These are phyloP conservation scores for Siphonodentalium dalli DNA, from an alignment of 2,888 invertebrate genomes.

Conservation along the genomic window DNA sequence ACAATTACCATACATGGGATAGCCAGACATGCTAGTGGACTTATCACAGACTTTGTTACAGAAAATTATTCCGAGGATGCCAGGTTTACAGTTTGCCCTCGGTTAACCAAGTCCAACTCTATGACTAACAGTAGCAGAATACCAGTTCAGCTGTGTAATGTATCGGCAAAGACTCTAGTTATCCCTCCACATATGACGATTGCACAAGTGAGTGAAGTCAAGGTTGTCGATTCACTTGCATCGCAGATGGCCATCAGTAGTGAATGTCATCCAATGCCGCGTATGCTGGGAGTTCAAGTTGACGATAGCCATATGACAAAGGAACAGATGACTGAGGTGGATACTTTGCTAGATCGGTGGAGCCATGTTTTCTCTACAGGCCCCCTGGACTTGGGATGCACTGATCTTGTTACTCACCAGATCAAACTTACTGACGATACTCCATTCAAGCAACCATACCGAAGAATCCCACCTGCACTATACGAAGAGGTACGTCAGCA, in stretches of 20 bases:
- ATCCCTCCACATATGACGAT: neutral
- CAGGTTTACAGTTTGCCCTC: neutral
- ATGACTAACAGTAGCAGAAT: neutral
- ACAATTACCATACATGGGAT: too few relatives aligned
- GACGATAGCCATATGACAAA: too few relatives aligned
- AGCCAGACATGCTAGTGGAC: too few relatives aligned
- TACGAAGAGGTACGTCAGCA: conserved; percentile 9
- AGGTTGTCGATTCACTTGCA: neutral
- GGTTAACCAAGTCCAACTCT: neutral
- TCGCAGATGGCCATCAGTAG: neutral
- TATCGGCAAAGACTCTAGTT: neutral
- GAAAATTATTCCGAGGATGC: too few relatives aligned
- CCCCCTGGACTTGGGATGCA: conserved; percentile 1
- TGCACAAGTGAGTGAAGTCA: neutral
- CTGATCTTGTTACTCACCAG: conserved; percentile 6
- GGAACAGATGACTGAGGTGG: too few relatives aligned
- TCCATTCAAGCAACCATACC: conserved; percentile 7
- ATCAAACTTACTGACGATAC: conserved; percentile 2
- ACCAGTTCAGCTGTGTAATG: conserved; percentile 1
- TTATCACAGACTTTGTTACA: too few relatives aligned
- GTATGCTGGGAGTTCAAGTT: neutral
- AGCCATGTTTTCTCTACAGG: conserved; percentile 1
- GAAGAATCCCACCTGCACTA: conserved; percentile 5
- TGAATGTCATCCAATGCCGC: neutral
- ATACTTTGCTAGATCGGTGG: too few relatives aligned